A percentile compares a stretch with the other conserved stretches of the same genome.
phyloP scores from a whole-genome alignment of 2,888 invertebrate genomes.

The Monochamus alternatus region DNA sequence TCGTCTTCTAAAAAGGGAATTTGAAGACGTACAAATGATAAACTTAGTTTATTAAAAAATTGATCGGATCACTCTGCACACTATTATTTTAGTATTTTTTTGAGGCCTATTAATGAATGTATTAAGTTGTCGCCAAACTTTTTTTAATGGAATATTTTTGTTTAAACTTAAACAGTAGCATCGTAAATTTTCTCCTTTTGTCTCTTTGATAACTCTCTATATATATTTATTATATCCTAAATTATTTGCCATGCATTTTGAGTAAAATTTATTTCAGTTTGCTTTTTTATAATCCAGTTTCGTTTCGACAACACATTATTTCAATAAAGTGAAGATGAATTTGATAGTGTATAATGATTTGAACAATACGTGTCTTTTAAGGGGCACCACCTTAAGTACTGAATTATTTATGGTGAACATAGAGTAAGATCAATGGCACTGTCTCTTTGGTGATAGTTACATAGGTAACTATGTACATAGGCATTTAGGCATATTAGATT shows the following conservation, averaged over 20 bases:
- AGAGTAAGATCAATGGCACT: conserved; percentile 33
- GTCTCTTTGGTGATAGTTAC: background rate
- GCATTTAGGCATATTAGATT: conserved; percentile 30
- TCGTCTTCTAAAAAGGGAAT: too few species aligned
- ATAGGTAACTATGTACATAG: conserved; percentile 18
- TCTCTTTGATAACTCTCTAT: background rate
- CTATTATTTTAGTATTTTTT: too few species aligned
- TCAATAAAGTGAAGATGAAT: background rate
- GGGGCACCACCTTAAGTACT: too few species aligned
- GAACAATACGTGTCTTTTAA: background rate
- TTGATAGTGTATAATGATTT: conserved; percentile 10
- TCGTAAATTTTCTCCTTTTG: background rate
- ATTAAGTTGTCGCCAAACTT: conserved; percentile 10
- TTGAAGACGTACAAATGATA: too few species aligned
- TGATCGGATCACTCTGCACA: too few species aligned
- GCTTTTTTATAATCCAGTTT: conserved; percentile 10
- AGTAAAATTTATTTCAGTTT: background rate
- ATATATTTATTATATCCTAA: background rate
- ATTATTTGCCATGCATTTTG: background rate
- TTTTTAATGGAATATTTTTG: too few species aligned
- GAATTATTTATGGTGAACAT: conserved; percentile 16
- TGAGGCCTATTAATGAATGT: background rate
- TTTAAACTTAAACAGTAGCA: background rate
- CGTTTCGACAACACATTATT: too few species aligned
- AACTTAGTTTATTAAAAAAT: too few species aligned